Evolutionary conservation across 2,888 invertebrate genomes (phyloP), one percentile per base, ranked within the genome.

Genomic region (Tinea trinotella): DNA sequence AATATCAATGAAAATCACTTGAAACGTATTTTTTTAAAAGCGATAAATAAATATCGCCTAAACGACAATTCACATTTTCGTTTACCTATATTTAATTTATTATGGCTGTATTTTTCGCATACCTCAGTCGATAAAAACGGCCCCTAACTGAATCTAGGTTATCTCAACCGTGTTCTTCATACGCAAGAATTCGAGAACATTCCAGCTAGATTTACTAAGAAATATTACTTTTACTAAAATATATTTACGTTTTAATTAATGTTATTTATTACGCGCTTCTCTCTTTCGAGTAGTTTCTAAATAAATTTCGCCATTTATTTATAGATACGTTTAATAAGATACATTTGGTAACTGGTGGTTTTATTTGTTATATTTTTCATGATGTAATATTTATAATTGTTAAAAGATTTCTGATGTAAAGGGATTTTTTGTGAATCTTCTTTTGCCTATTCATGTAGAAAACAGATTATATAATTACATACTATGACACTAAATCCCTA

Each of bases 141-240:
- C n/a, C 40, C 3, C 13, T 13, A 48, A 17, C 30, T 30, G 7
- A 30, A 30, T 30, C 30, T 30, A 30, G 30, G 30, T 50, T 50
- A 50, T 50, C 50, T 24, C 24, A 12, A 50, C 50, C 50, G 24
- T 12, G 18, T 15, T 24, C 22, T 24, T 18, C 22, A 22, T 50
- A 50, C 24, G 50, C 24, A 9, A 2, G 46, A 46, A 46, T n/a
- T 19, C 19, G 6, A 15, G 19, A 19, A 4, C 50, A 50, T 24
- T 50, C 50, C 24, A 50, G 3, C 50, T 15, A 50, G 15, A 50
- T 50, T 50, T 15, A 13, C 50, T 24, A 46, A 18, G 46, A 17
- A 10, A 19, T 3, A 46, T 19, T 17, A 46, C 10, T 19, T 46
- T 46, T 46, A 6, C 19, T 19, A n/a, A 17, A 46, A 46, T 19